Evolutionary conservation across 2,888 invertebrate species (phyloP).

Genomic region (Rotaria sp.): DNA sequence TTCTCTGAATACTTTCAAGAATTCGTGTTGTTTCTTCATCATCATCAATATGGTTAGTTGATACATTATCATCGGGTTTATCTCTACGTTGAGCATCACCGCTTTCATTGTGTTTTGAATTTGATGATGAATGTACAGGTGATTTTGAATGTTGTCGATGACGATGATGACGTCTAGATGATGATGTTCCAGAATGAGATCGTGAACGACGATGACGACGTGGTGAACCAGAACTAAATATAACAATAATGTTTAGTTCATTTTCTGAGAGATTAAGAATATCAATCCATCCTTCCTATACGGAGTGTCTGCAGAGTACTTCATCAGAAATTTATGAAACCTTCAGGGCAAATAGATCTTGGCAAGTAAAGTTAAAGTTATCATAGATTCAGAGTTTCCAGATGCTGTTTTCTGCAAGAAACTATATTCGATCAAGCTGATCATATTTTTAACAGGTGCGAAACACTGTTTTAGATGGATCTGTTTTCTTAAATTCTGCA

Average conservation of each 20-base stretch:
- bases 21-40: conserved; percentile 10
- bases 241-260: not conserved
- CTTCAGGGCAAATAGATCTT: too few relatives aligned
- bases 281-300: too few relatives aligned
- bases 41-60: not conserved
- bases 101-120: not conserved
- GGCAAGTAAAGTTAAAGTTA: too few relatives aligned
- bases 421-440: too few relatives aligned
- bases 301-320: too few relatives aligned
- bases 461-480: too few relatives aligned
- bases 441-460: too few relatives aligned
- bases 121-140: not conserved
- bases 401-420: too few relatives aligned
- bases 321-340: too few relatives aligned
- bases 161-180: not conserved
- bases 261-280: not conserved
- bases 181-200: not conserved
- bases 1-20: not conserved
- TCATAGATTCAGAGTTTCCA: too few relatives aligned
- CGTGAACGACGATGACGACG: not conserved
- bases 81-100: not conserved
- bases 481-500: too few relatives aligned
- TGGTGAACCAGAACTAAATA: not conserved
- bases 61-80: not conserved
- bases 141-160: conserved; percentile 6